Conservation (phyloP, 2,888 invertebrate genomes). For the Fragum fragum region DNA sequence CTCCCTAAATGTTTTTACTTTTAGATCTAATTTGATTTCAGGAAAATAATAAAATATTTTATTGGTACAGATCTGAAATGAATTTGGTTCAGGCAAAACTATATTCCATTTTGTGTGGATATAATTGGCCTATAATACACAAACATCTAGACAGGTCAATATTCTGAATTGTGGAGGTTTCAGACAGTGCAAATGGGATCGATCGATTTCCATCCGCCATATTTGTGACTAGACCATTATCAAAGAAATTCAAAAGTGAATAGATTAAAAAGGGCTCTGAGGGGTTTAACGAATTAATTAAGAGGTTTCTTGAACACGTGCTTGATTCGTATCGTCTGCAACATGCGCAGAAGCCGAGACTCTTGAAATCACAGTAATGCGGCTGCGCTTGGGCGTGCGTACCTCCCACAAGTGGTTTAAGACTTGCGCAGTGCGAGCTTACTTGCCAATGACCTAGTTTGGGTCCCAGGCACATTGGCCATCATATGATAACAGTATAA, state of each 20-base stretch:
- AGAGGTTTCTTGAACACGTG: neutral
- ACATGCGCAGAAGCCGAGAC: conserved; percentile 68
- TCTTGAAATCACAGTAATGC: conserved; percentile 87
- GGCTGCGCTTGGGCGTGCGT: conserved; percentile 99
- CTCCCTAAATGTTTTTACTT: too few species aligned
- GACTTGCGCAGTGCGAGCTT: conserved; percentile 60
- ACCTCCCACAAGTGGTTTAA: conserved; percentile 55
- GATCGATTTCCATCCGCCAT: conserved; percentile 27
- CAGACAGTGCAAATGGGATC: neutral
- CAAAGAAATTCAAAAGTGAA: neutral
- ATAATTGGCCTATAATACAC: too few species aligned
- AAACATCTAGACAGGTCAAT: too few species aligned
- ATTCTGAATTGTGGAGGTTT: neutral
- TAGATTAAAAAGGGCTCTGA: neutral
- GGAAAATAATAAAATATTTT: too few species aligned
- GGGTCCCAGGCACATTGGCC: neutral
- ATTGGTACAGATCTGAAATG: too few species aligned
- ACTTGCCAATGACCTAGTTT: neutral
- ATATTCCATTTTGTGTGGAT: too few species aligned
- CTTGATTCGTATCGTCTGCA: conserved; percentile 43
- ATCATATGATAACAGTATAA: neutral
- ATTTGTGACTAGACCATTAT: neutral
- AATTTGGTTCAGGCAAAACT: too few species aligned
- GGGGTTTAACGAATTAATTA: too few species aligned
- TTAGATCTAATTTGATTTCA: too few species aligned